These are phyloP conservation scores for Neelides folsomi DNA, from an alignment of 2,888 invertebrate genomes.

Conservation along the genomic window DNA sequence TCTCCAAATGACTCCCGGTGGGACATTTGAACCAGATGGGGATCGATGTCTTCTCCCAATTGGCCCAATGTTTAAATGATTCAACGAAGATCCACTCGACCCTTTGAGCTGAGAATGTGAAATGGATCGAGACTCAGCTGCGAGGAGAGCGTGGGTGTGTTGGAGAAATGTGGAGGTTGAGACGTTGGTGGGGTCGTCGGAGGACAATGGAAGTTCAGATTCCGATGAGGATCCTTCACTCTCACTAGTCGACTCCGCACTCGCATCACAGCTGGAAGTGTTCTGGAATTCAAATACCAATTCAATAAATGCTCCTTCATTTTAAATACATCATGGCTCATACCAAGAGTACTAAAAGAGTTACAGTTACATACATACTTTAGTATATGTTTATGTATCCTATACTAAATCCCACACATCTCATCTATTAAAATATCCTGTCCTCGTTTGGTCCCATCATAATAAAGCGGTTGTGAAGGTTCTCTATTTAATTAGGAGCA, in stretches of 20 bases:
- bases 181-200: conserved; percentile 31
- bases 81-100: conserved; percentile 13
- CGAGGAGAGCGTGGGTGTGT: conserved; percentile 22
- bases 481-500: too few species aligned
- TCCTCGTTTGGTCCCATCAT: too few species aligned
- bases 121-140: conserved; percentile 12
- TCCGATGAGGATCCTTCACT: conserved; percentile 22
- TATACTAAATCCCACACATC: too few species aligned
- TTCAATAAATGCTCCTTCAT: too few species aligned
- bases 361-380: too few species aligned
- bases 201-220: conserved; percentile 23
- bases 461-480: too few species aligned
- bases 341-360: too few species aligned
- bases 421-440: too few species aligned
- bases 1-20: conserved; percentile 22
- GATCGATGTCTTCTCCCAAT: conserved; percentile 4
- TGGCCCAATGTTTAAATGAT: conserved; percentile 8
- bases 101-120: conserved; percentile 13
- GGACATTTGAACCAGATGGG: conserved; percentile 15
- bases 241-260: conserved; percentile 31
- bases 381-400: too few species aligned
- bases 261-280: conserved; percentile 33
- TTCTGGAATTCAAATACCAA: conserved; percentile 16
- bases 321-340: too few species aligned
- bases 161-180: conserved; percentile 28